Conservation (phyloP, 1,140 invertebrate species). For the Coelopa frigida region DNA sequence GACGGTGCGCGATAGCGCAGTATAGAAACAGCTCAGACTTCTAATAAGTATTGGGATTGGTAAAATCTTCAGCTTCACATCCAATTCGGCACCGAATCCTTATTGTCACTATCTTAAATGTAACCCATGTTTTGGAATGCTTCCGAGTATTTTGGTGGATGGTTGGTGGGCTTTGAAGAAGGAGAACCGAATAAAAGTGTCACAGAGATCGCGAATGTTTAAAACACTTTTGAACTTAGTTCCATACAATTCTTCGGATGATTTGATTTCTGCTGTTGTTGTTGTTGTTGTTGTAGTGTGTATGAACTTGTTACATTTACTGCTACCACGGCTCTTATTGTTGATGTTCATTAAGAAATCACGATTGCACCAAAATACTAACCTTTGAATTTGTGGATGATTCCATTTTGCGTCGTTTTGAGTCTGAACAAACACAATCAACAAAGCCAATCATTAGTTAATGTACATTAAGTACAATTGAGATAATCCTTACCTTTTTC, state of each 20-base stretch:
- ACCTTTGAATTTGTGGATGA: slow-evolving; percentile 63
- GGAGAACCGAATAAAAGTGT: too few species aligned
- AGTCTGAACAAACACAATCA: slow-evolving; percentile 51
- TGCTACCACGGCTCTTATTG: slow-evolving; percentile 5
- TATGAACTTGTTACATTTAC: slow-evolving; percentile 30
- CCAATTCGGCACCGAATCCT: too few species aligned
- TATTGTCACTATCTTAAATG: too few species aligned
- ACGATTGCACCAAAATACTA: slow-evolving; percentile 52
- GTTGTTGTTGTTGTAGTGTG: slow-evolving; percentile 47
- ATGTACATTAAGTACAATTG: not conserved
- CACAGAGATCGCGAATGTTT: too few species aligned
- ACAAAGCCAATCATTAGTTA: slow-evolving; percentile 3
- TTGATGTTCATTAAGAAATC: slow-evolving; percentile 28
- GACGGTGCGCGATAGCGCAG: too few species aligned
- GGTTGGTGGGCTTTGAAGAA: too few species aligned
- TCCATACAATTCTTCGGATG: not conserved
- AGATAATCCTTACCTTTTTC: slow-evolving; percentile 46
- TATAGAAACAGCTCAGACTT: too few species aligned
- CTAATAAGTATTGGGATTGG: too few species aligned
- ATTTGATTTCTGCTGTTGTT: slow-evolving; percentile 7
- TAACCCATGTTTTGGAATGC: too few species aligned
- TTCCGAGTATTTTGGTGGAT: too few species aligned
- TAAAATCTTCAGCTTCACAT: too few species aligned
- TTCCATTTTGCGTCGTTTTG: slow-evolving; percentile 75
- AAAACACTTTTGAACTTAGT: not conserved